Evolutionary conservation across 2,797 vertebrate species (phyloP), one percentile per base, ranked within the genome.

Genomic region (Poeciliopsis presidionis): DNA sequence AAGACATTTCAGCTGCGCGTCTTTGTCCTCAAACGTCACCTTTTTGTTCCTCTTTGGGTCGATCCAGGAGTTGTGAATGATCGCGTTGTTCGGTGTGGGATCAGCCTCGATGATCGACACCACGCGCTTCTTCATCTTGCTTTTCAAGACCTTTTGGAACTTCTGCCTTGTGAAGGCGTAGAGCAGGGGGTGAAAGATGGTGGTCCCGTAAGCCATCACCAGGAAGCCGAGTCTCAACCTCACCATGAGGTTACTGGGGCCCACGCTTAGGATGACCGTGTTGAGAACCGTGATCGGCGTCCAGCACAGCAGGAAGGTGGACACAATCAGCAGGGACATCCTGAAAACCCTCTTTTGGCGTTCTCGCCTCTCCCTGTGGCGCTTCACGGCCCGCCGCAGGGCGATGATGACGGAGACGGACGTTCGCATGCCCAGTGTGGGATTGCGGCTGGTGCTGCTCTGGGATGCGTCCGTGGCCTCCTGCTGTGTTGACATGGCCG

Each of bases 121-220:
- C 75, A 98, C 97, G 84, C 97, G 89, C 83, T 99, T 99, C 95
- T 99, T 99, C 97, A 99, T 99, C 94, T 99, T 99, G 92, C 97
- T 98, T 96, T 98, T 99, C 84, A 99, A 94, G 77, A 98, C 98
- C 88, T 98, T 99, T 94, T 98, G 97, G 91, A 99, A 99, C 94
- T 99, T 99, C 93, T 99, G 98, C 89, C 98, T 94, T 0, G 98
- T 99, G 92, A 99, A 99, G 91, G 98, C 98, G 7, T 99, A 99
- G 82, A 99, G 95, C 83, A 99, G 94, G 73, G 98, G 98, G 86
- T 99, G 98, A 93, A 99, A 99, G 94, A 99, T 97, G 49, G 98
- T 99, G 75, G 98, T 99, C 91, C 98, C 98, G 0, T 99, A 99
- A 65, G 98, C 98, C 98, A 99, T 98, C 81, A 98, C 98, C 93